Evolutionary conservation across 2,888 invertebrate species (phyloP), one percentile per base, ranked within the genome.

Genomic region (Bhutanitis thaidina): DNA sequence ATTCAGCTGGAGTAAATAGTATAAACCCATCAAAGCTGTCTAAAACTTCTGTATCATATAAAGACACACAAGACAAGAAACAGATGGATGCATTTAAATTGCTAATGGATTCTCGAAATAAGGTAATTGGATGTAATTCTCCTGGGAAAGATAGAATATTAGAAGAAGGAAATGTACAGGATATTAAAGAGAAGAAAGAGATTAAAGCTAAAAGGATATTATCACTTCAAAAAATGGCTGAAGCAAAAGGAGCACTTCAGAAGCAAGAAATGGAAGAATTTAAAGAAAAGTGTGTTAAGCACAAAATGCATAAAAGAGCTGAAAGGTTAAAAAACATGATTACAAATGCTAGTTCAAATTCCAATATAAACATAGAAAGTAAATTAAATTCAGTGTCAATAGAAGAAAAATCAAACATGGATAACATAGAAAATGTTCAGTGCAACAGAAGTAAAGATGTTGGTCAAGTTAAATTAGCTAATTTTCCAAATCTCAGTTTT

Each of bases 21-120:
- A 30, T 45, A 25, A 47, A 39, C 15, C 38, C 49, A 20, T 9
- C 15, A 13, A 27, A 25, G n/a, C 10, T 32, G 3, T 7, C 30
- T 32, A 34, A 25, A 15, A 14, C 53, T 5, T 54, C 56, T 56
- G 16, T 40, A 15, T 34, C 39, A 30, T 49, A 49, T 39, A 50
- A 83, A 35, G 56, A 56, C 20, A 62, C 49, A 44, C 65, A 74
- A 53, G 73, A 73, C 16, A 79, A 69, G 55, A 81, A 76, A 55
- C 73, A 81, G 57, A 81, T 73, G 47, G 78, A 93, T 88, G 93
- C 92, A 30, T 94, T 94, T 72, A 84, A 92, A 64, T 68, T 93
- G 27, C 84, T 94, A 82, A 94, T 94, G 94, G 92, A 91, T 57
- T 91, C 92, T 13, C 85, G 93, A 56, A 91, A 92, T 66, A 93